Percentiles rank a stretch among this genome's conserved stretches.
Conservation (phyloP, 2,888 invertebrate species). For the Disparrhopalites patrizii region DNA sequence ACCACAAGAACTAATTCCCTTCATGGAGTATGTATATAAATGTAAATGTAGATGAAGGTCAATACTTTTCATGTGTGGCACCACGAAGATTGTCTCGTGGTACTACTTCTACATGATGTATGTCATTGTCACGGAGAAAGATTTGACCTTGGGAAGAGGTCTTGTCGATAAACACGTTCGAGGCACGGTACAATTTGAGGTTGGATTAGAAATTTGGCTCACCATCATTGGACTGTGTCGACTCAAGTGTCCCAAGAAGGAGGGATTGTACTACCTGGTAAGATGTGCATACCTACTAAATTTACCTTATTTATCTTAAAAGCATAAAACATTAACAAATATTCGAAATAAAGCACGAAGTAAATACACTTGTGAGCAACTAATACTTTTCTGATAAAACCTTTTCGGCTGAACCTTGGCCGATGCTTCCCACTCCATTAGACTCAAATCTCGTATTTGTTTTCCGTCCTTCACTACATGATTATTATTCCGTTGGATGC, state of each 20-base stretch:
- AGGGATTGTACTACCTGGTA: conserved; percentile 7
- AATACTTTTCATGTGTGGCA: not conserved
- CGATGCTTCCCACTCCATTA: too few relatives aligned
- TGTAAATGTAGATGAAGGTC: not conserved
- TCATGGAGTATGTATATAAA: not conserved
- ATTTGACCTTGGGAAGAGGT: not conserved
- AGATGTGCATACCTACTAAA: too few relatives aligned
- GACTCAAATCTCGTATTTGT: conserved; percentile 13
- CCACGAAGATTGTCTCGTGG: not conserved
- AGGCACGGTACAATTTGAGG: not conserved
- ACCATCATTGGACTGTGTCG: not conserved
- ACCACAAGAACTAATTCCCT: not conserved
- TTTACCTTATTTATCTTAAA: too few relatives aligned
- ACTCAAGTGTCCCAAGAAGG: conserved; percentile 4
- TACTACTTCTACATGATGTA: not conserved
- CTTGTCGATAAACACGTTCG: conserved; percentile 1
- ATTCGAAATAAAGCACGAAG: too few relatives aligned
- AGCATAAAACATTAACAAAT: too few relatives aligned
- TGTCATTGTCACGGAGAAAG: not conserved
- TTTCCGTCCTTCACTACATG: not conserved
- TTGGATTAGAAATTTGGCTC: not conserved
- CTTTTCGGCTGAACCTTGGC: too few relatives aligned
- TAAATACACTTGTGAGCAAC: too few relatives aligned
- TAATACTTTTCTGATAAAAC: too few relatives aligned
- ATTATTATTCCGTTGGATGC: conserved; percentile 5